Percentiles rank a stretch among this genome's conserved stretches.
These are phyloP conservation scores for Synodontis membranacea DNA, from an alignment of 2,113 vertebrate genomes.

Conservation along the genomic window DNA sequence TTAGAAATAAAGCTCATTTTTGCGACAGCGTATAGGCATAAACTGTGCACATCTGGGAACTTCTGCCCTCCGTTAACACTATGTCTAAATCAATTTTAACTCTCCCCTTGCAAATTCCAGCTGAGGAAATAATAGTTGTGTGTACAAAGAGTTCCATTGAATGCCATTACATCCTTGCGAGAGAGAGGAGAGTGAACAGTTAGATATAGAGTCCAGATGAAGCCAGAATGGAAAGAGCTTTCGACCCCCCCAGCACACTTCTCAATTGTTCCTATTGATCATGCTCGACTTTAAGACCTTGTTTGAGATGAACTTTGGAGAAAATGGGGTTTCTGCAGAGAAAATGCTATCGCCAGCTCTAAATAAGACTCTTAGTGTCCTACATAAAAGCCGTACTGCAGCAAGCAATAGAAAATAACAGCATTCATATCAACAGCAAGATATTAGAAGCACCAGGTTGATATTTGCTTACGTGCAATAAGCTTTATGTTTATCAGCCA, in stretches of 20 bases:
- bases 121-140: conserved; percentile 37
- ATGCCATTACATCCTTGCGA: conserved; percentile 46
- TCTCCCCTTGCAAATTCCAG: conserved; percentile 36
- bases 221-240: conserved; percentile 55
- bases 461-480: conserved; percentile 22
- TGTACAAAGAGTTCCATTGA: conserved; percentile 30
- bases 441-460: conserved; percentile 6
- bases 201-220: conserved; percentile 53
- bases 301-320: conserved; percentile 48
- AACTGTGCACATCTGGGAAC: not conserved
- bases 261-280: conserved; percentile 68
- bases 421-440: not conserved
- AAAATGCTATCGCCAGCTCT: conserved; percentile 41
- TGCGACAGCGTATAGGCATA: not conserved
- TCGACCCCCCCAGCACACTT: conserved; percentile 59
- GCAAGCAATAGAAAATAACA: conserved; percentile 24
- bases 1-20: not conserved
- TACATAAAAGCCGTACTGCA: conserved; percentile 24
- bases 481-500: conserved; percentile 26
- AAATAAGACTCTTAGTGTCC: conserved; percentile 32
- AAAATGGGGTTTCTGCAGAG: conserved; percentile 44
- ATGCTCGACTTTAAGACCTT: conserved; percentile 54
- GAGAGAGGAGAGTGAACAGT: conserved; percentile 33
- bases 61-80: conserved; percentile 36
- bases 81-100: conserved; percentile 62